Evolutionary conservation across 2,888 invertebrate genomes (phyloP).

Genomic region (Venustoraphidia nigricollis): DNA sequence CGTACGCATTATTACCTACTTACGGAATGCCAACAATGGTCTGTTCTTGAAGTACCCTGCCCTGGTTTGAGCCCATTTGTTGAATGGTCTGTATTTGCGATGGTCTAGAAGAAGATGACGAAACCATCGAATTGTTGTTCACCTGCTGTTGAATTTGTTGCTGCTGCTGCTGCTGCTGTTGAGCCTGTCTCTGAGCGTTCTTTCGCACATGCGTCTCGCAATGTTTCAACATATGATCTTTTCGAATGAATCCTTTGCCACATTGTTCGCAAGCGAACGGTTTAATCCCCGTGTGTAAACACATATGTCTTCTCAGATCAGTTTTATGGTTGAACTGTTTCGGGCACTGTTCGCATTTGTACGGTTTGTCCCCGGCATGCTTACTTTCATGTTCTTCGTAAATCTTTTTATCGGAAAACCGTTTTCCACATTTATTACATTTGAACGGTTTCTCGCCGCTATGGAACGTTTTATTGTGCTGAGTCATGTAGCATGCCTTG

Average conservation of each 20-base stretch:
- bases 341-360: constrained; percentile 71
- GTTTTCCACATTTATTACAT: constrained; percentile 72
- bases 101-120: constrained; percentile 3
- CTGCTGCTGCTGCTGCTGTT: constrained; percentile 2
- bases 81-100: constrained; percentile 9
- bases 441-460: constrained; percentile 75
- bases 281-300: constrained; percentile 73
- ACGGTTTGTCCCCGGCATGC: constrained; percentile 71
- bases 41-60: constrained; percentile 5
- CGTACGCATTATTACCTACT: neutral
- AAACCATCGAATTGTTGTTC: constrained; percentile 13
- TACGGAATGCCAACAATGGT: constrained; percentile 4
- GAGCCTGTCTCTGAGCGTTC: constrained; percentile 1
- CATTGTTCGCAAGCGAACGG: constrained; percentile 70
- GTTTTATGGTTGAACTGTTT: constrained; percentile 87
- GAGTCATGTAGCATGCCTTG: constrained; percentile 75
- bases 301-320: constrained; percentile 73
- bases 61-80: constrained; percentile 3
- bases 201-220: constrained; percentile 63
- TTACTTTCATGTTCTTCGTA: constrained; percentile 60
- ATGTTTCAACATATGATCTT: constrained; percentile 85
- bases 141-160: constrained; percentile 18
- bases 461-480: constrained; percentile 82
- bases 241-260: constrained; percentile 76
- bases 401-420: constrained; percentile 56